Evolutionary conservation across 2,888 invertebrate species (phyloP).

Genomic region (Plebejus anna): DNA sequence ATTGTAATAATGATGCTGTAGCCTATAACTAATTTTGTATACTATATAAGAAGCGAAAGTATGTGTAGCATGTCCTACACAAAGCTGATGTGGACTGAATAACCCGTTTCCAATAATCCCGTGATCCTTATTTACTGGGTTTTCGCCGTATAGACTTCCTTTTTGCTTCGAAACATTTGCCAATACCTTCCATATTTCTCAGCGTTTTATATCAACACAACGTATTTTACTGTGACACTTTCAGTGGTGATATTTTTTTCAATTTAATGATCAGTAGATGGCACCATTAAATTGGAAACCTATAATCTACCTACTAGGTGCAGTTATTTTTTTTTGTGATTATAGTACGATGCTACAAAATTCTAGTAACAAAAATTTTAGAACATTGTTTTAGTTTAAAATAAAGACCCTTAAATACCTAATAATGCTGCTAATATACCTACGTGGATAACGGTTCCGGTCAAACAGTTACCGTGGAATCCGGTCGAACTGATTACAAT

Average conservation of each 20-base stretch:
- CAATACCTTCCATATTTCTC: constrained; percentile 19
- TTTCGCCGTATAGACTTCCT: constrained; percentile 45
- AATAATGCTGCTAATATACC: too few relatives aligned
- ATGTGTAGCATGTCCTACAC: constrained; percentile 4
- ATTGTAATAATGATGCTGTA: too few relatives aligned
- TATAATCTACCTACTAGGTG: neutral
- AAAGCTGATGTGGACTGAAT: constrained; percentile 48
- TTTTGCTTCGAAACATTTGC: constrained; percentile 31
- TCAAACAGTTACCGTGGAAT: too few relatives aligned
- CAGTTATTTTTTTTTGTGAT: neutral
- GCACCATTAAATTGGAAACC: too few relatives aligned
- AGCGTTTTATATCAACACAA: constrained; percentile 13
- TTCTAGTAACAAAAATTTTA: too few relatives aligned
- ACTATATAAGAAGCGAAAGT: neutral
- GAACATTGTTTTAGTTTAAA: too few relatives aligned
- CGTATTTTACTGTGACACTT: neutral
- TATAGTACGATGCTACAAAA: too few relatives aligned
- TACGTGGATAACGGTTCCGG: too few relatives aligned
- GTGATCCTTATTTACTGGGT: constrained; percentile 70
- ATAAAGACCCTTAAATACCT: too few relatives aligned
- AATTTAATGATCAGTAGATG: neutral
- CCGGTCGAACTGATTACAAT: too few relatives aligned
- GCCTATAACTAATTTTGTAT: too few relatives aligned
- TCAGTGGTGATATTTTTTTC: neutral
- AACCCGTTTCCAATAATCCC: constrained; percentile 61